phyloP scores from a whole-genome alignment of 2,113 vertebrate species.

The Riparia riparia region DNA sequence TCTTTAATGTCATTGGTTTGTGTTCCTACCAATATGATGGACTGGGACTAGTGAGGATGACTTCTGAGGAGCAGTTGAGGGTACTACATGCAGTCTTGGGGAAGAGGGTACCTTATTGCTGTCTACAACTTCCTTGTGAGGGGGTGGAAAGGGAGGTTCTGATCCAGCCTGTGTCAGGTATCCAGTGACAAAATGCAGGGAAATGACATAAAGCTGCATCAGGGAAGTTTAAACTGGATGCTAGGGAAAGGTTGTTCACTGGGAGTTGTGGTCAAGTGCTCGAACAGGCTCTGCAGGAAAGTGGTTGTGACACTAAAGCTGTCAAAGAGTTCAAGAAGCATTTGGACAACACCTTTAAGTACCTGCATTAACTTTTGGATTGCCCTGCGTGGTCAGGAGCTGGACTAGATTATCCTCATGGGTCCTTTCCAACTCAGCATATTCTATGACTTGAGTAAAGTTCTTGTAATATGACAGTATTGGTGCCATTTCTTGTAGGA shows the following conservation, averaged over 20 bases:
- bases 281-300: not conserved
- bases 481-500: not conserved
- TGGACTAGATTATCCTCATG: not conserved
- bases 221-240: not conserved
- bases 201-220: not conserved
- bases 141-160: not conserved
- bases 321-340: not conserved
- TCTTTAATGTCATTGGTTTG: not conserved
- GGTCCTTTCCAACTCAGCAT: not conserved
- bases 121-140: not conserved
- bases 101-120: not conserved
- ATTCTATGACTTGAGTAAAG: not conserved
- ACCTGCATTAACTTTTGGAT: not conserved
- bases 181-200: accelerated
- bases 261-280: not conserved
- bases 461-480: not conserved
- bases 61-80: not conserved
- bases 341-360: not conserved
- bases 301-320: accelerated
- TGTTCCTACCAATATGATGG: not conserved
- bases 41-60: not conserved
- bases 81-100: not conserved
- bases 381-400: not conserved
- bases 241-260: not conserved
- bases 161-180: not conserved